Conservation (phyloP, 2,888 invertebrate genomes). For the Agrenia bidenticulata region DNA sequence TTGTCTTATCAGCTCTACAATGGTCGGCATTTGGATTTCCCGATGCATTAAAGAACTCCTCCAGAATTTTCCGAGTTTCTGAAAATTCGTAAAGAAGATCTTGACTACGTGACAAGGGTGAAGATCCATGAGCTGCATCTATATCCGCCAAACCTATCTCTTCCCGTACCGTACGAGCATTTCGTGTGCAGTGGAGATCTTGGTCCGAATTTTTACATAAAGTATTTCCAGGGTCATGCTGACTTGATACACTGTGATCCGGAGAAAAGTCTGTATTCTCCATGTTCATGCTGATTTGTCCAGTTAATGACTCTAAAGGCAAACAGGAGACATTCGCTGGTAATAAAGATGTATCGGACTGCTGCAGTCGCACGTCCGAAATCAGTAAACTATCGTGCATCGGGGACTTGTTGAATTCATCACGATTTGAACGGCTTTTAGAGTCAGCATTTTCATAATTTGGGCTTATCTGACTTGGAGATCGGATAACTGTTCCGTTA, state of each 20-base stretch:
- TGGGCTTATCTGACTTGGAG: neutral
- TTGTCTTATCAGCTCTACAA: constrained; percentile 21
- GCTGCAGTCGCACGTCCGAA: neutral
- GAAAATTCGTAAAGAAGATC: constrained; percentile 91
- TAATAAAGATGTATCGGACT: neutral
- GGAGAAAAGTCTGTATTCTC: constrained; percentile 27
- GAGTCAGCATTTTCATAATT: constrained; percentile 5
- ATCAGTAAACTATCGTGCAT: neutral
- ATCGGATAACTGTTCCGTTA: neutral
- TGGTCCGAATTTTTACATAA: constrained; percentile 28
- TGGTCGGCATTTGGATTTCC: constrained; percentile 22
- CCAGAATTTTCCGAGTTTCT: constrained; percentile 85
- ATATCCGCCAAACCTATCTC: neutral
- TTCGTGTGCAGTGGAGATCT: constrained; percentile 10
- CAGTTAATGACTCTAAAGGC: constrained; percentile 13
- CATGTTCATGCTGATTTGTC: constrained; percentile 11
- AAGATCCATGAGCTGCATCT: neutral
- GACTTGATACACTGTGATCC: constrained; percentile 39
- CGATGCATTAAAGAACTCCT: constrained; percentile 78
- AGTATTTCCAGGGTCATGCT: constrained; percentile 37
- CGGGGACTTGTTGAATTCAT: neutral
- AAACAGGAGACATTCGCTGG: constrained; percentile 2
- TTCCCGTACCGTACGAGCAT: neutral
- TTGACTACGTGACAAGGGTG: constrained; percentile 6
- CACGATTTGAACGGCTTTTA: neutral